These are phyloP conservation scores for Rhizoglyphus robini DNA, from an alignment of 1,140 invertebrate genomes.

Conservation along the genomic window DNA sequence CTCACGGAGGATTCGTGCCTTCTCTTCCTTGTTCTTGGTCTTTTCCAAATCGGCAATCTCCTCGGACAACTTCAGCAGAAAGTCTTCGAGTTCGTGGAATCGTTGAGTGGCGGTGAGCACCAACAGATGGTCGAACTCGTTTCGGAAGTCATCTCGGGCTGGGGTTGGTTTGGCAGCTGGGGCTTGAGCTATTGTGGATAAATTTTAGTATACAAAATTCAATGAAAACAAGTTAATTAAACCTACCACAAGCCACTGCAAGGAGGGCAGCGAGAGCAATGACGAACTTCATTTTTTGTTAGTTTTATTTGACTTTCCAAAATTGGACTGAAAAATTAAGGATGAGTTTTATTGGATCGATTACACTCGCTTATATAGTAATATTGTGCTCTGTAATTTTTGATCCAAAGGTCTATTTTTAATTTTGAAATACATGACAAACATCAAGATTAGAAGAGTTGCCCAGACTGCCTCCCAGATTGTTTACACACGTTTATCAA, in stretches of 20 bases:
- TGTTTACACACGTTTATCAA: too few species aligned
- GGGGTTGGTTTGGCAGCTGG: background rate
- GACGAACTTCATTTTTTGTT: constrained; percentile 8
- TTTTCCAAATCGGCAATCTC: constrained; percentile 2
- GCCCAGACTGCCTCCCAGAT: too few species aligned
- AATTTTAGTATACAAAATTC: background rate
- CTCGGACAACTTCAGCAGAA: background rate
- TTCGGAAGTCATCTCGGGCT: background rate
- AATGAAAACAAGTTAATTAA: background rate
- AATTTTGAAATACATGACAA: too few species aligned
- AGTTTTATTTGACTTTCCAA: too few species aligned
- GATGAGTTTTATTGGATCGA: background rate
- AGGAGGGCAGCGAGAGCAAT: background rate
- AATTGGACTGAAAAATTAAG: too few species aligned
- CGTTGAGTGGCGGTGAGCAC: background rate
- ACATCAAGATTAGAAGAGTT: too few species aligned
- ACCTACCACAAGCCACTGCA: background rate
- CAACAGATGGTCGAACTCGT: background rate
- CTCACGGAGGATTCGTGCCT: constrained; percentile 8
- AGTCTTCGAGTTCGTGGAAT: background rate
- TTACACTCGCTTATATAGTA: background rate
- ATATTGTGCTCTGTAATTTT: background rate
- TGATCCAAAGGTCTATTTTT: too few species aligned
- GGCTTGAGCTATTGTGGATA: background rate
- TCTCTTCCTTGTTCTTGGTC: constrained; percentile 6